Evolutionary conservation across 2,797 vertebrate genomes (phyloP).

Genomic region (Vireo griseus): DNA sequence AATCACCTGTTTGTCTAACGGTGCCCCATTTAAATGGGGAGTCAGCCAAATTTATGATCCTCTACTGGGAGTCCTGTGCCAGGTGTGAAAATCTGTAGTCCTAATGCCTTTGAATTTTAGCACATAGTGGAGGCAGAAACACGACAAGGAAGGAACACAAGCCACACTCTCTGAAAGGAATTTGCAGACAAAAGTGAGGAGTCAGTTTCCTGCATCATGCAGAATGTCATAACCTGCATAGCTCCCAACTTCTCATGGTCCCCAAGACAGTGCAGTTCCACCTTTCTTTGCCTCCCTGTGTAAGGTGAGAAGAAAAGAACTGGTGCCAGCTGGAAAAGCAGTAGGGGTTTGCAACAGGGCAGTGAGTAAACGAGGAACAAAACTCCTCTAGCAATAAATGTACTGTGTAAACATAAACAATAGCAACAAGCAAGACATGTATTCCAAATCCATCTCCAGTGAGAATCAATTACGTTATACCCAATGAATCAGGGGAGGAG

Average conservation of each 20-base stretch:
- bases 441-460: conserved; percentile 30
- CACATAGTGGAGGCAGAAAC: neutral
- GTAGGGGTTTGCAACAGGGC: neutral
- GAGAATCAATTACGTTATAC: conserved; percentile 40
- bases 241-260: neutral
- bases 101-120: neutral
- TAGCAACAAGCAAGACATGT: conserved; percentile 12
- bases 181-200: neutral
- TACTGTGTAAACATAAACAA: conserved; percentile 57
- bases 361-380: neutral
- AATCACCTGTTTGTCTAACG: neutral
- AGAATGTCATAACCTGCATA: neutral
- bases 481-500: neutral
- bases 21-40: neutral
- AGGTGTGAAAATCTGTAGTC: neutral
- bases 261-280: neutral
- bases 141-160: neutral
- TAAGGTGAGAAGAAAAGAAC: conserved; percentile 1
- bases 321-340: conserved; percentile 26
- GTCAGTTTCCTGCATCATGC: neutral
- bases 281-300: neutral
- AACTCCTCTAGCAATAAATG: conserved; percentile 20
- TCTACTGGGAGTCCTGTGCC: neutral
- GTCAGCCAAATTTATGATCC: neutral
- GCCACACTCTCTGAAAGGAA: neutral